Conservation (phyloP, 2,797 vertebrate genomes). For the Brachyalestes nurse region DNA sequence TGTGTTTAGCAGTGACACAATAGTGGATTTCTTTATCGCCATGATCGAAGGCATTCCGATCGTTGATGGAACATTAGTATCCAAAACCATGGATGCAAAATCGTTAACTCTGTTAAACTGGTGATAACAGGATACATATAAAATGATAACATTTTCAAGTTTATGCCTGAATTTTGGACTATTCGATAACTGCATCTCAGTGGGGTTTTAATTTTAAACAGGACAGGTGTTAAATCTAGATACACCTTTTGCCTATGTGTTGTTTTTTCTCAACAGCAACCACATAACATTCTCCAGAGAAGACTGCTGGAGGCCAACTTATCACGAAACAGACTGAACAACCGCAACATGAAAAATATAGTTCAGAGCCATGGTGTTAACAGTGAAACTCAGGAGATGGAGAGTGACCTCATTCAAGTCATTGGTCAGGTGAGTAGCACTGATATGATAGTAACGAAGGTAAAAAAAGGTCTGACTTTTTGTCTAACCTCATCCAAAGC, state of each 20-base stretch:
- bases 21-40: neutral
- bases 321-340: constrained; percentile 75
- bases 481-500: neutral
- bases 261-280: constrained; percentile 76
- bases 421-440: constrained; percentile 79
- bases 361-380: constrained; percentile 57
- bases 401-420: constrained; percentile 80
- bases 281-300: constrained; percentile 87
- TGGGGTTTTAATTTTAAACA: neutral
- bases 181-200: neutral
- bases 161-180: neutral
- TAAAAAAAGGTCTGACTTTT: neutral
- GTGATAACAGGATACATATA: too few relatives aligned
- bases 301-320: constrained; percentile 87
- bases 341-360: constrained; percentile 64
- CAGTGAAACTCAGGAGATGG: constrained; percentile 69
- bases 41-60: too few relatives aligned
- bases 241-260: constrained; percentile 29
- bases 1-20: neutral
- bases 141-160: neutral
- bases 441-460: neutral
- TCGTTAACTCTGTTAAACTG: too few relatives aligned
- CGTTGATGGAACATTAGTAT: neutral
- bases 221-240: neutral
- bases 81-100: neutral